Evolutionary conservation across 2,888 invertebrate genomes (phyloP), one percentile per base, ranked within the genome.

Genomic region (Apomyelois bistriatella): DNA sequence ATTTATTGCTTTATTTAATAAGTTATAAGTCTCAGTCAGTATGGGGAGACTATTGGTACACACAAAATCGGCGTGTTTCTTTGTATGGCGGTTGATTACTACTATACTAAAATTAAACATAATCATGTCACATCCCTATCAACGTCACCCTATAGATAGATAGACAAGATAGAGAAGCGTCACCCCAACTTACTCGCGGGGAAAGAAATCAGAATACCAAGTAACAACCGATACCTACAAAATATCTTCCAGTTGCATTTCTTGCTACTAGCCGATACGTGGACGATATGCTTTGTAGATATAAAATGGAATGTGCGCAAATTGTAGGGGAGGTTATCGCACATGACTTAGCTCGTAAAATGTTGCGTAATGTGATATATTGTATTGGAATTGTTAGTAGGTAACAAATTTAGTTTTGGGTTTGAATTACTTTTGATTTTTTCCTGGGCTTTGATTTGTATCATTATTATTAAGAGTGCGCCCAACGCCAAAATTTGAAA

Each of bases 231-330:
- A 40, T 40, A 40, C 40, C 70, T 78, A 82, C 76, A 74, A 65
- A 72, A 71, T 83, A 81, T 84, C 81, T 82, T 79, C 73, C 69
- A 59, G 65, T 63, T 79, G 79, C 76, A 79, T 69, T 72, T 82
- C 78, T 65, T 64, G 54, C 56, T 62, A 66, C 61, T 68, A 67
- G 62, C 58, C 68, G 72, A 73, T 77, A 71, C 64, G 72, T 72
- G 68, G 55, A 65, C 68, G 69, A 66, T 68, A 40, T 16, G 16
- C 60, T 76, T 80, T 79, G 75, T 79, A 77, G 75, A 75, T 74
- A 78, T 79, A 79, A 70, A 65, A 59, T 40, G 69, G 62, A 66
- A 64, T 53, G 59, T 58, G 55, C 56, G 53, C 58, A 61, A 64
- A 62, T 60, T 62, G 56, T 54, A 57, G 60, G 63, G 61, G 62